Conservation (phyloP, 2,888 invertebrate species). For the Patella pellucida region DNA sequence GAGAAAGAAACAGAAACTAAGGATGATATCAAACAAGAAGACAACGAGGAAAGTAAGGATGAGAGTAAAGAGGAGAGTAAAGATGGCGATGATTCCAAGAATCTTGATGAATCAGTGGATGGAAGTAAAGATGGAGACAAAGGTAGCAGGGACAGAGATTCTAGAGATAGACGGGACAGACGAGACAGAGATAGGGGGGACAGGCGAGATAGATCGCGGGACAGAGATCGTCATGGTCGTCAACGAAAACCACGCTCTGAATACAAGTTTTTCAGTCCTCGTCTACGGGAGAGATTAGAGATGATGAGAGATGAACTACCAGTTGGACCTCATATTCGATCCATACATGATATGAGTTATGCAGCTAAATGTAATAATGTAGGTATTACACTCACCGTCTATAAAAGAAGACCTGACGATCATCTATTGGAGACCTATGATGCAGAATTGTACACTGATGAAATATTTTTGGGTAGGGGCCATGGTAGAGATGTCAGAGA, state of each 20-base stretch:
- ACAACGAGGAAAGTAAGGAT: not conserved
- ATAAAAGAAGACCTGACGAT: not conserved
- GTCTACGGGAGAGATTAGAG: not conserved
- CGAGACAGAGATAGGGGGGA: not conserved
- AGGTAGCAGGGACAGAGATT: too few relatives aligned
- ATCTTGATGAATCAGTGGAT: not conserved
- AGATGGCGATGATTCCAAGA: not conserved
- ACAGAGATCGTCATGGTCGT: not conserved
- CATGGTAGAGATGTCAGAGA: not conserved
- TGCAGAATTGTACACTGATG: not conserved
- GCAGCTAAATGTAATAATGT: conserved; percentile 5
- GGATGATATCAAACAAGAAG: not conserved
- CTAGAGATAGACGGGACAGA: not conserved
- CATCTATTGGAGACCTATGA: not conserved
- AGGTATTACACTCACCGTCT: not conserved
- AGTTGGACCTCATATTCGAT: not conserved
- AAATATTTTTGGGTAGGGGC: not conserved
- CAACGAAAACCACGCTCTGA: not conserved
- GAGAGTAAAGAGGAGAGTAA: not conserved
- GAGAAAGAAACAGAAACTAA: not conserved
- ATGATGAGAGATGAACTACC: conserved; percentile 7
- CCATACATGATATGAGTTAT: not conserved
- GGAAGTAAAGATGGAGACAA: not conserved
- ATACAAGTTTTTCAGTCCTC: conserved; percentile 1
- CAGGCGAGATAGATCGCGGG: not conserved